Evolutionary conservation across 2,113 vertebrate genomes (phyloP).

Genomic region (Sinosuthora webbiana): DNA sequence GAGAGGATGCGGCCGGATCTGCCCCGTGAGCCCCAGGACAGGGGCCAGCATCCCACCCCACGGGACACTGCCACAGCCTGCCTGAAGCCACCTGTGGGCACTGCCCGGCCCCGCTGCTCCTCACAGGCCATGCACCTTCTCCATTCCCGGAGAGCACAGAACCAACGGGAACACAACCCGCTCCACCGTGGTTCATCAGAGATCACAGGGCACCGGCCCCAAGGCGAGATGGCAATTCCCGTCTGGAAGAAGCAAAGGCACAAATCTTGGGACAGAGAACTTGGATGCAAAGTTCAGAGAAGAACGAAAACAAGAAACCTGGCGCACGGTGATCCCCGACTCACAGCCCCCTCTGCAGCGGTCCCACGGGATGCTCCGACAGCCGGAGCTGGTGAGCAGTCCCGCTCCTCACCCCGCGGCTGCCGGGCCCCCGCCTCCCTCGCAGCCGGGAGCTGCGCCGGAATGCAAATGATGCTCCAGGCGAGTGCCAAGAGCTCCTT

Average conservation of each 20-base stretch:
- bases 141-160: neutral
- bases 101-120: neutral
- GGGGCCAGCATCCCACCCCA: fast-evolving
- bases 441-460: neutral
- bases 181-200: fast-evolving
- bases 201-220: neutral
- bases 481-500: slow-evolving; percentile 32
- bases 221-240: fast-evolving
- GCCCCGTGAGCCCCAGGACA: neutral
- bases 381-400: neutral
- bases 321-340: neutral
- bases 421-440: neutral
- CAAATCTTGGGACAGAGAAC: neutral
- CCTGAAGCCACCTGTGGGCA: neutral
- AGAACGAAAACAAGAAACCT: neutral
- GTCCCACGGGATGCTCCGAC: neutral
- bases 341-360: fast-evolving
- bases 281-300: neutral
- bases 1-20: neutral
- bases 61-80: fast-evolving
- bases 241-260: neutral
- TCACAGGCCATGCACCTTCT: neutral
- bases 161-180: fast-evolving
- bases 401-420: neutral
- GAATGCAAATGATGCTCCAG: slow-evolving; percentile 16